phyloP scores from a whole-genome alignment of 2,888 invertebrate genomes.

The Melanotus villosus region DNA sequence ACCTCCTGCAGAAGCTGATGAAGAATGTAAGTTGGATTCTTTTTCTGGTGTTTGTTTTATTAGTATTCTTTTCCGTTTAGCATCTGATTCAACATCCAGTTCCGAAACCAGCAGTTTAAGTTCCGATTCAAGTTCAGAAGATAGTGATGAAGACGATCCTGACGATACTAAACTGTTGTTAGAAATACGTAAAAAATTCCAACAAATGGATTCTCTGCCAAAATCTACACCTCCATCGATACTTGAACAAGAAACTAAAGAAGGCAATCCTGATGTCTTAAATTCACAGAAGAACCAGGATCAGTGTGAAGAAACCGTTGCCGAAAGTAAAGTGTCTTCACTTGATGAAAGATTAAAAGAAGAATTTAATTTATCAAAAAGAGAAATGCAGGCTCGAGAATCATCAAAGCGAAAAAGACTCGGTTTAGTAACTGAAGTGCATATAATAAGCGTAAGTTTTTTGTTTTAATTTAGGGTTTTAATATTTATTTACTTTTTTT shows the following conservation, averaged over 20 bases:
- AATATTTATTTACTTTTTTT: conserved; percentile 5
- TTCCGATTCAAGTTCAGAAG: conserved; percentile 70
- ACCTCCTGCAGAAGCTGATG: conserved; percentile 40
- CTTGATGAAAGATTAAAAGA: conserved; percentile 63
- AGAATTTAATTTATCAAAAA: conserved; percentile 57
- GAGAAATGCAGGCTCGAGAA: conserved; percentile 49
- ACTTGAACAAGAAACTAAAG: conserved; percentile 58
- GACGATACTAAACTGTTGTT: conserved; percentile 60
- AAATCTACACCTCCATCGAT: conserved; percentile 59
- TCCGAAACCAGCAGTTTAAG: conserved; percentile 66
- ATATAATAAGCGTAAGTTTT: conserved; percentile 75
- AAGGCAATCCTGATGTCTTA: conserved; percentile 52
- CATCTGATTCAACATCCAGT: conserved; percentile 63
- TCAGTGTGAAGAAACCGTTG: conserved; percentile 36
- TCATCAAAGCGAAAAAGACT: conserved; percentile 68
- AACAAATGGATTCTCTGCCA: conserved; percentile 65
- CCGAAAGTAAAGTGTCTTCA: conserved; percentile 54
- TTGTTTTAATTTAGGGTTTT: background rate
- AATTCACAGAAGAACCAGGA: conserved; percentile 58
- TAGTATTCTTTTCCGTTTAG: too few species aligned
- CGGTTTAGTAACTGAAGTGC: conserved; percentile 74
- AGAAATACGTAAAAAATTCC: conserved; percentile 62
- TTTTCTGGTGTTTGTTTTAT: too few species aligned
- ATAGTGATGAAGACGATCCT: conserved; percentile 56
- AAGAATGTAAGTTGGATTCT: conserved; percentile 37